Percentiles rank a stretch among this genome's conserved stretches.
Conservation (phyloP, 2,113 vertebrate species). For the Sprattus sprattus region DNA sequence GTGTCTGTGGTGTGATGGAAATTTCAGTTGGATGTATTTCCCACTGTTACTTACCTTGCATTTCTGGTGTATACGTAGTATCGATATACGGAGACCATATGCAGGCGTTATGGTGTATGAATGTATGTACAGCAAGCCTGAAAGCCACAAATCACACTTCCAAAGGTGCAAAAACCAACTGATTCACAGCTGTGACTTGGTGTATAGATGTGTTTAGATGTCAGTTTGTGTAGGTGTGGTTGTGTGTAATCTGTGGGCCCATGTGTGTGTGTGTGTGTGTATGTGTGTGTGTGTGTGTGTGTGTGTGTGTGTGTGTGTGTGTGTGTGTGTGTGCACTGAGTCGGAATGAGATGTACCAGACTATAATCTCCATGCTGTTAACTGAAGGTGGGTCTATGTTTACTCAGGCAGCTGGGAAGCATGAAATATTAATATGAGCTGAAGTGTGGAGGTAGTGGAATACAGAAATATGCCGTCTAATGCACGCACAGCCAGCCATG, state of each 20-base stretch:
- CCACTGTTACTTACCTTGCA: neutral
- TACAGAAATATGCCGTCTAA: slow-evolving; percentile 33
- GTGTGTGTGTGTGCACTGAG: slow-evolving; percentile 44
- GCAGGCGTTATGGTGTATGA: no score
- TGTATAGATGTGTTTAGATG: slow-evolving; percentile 24
- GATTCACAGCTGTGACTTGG: slow-evolving; percentile 20
- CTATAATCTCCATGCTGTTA: slow-evolving; percentile 54
- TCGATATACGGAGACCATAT: no score
- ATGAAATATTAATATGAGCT: slow-evolving; percentile 74
- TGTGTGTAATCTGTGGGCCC: slow-evolving; percentile 22
- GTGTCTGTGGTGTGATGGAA: neutral
- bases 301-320: slow-evolving; percentile 35
- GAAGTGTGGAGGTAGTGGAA: slow-evolving; percentile 40
- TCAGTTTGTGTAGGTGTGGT: slow-evolving; percentile 31
- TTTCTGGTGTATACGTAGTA: no score
- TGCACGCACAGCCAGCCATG: slow-evolving; percentile 26
- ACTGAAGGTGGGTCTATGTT: slow-evolving; percentile 62
- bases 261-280: slow-evolving; percentile 16
- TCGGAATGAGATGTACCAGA: slow-evolving; percentile 47
- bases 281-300: neutral
- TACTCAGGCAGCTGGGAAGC: slow-evolving; percentile 64
- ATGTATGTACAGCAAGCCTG: neutral
- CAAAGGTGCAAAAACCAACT: neutral
- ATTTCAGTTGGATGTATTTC: neutral
- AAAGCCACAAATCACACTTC: neutral